A percentile compares a stretch with the other conserved stretches of the same genome.
phyloP scores from a whole-genome alignment of 1,140 invertebrate genomes.

The Camponotus floridanus region DNA sequence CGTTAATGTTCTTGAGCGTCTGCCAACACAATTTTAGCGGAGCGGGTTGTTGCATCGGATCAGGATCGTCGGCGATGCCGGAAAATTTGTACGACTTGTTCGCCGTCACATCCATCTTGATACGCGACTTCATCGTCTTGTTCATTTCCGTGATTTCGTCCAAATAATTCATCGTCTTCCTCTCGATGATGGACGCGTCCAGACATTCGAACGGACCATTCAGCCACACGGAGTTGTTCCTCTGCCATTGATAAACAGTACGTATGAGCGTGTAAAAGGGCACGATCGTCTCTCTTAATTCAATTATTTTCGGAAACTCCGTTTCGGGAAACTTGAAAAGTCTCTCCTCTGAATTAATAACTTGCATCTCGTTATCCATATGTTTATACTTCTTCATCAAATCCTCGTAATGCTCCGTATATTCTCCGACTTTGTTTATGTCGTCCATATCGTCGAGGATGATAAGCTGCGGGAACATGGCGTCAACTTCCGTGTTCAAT shows the following conservation, averaged over 20 bases:
- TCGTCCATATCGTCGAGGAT: slow-evolving; percentile 86
- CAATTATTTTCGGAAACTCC: slow-evolving; percentile 88
- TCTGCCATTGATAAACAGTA: slow-evolving; percentile 88
- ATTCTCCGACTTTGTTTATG: slow-evolving; percentile 79
- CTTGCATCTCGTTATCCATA: slow-evolving; percentile 86
- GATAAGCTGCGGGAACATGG: slow-evolving; percentile 86
- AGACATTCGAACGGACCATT: slow-evolving; percentile 90
- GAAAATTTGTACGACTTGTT: slow-evolving; percentile 84
- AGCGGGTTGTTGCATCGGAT: slow-evolving; percentile 87
- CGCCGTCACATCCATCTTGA: slow-evolving; percentile 86
- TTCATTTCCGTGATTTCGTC: slow-evolving; percentile 87
- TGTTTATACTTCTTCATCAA: slow-evolving; percentile 87
- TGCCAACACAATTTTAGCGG: slow-evolving; percentile 88
- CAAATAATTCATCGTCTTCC: slow-evolving; percentile 84
- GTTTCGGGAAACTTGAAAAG: slow-evolving; percentile 90
- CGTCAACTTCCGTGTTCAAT: slow-evolving; percentile 87
- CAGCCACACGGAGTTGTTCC: slow-evolving; percentile 89
- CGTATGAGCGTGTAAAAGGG: slow-evolving; percentile 84
- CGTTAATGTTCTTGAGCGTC: slow-evolving; percentile 86
- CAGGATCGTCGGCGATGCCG: slow-evolving; percentile 87
- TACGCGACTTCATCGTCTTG: slow-evolving; percentile 88
- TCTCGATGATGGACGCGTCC: slow-evolving; percentile 86
- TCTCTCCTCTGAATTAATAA: slow-evolving; percentile 90
- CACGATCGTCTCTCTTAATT: slow-evolving; percentile 85
- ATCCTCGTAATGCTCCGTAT: slow-evolving; percentile 85